Evolutionary conservation across 2,113 vertebrate genomes (phyloP).

Genomic region (Pygoscelis adeliae): DNA sequence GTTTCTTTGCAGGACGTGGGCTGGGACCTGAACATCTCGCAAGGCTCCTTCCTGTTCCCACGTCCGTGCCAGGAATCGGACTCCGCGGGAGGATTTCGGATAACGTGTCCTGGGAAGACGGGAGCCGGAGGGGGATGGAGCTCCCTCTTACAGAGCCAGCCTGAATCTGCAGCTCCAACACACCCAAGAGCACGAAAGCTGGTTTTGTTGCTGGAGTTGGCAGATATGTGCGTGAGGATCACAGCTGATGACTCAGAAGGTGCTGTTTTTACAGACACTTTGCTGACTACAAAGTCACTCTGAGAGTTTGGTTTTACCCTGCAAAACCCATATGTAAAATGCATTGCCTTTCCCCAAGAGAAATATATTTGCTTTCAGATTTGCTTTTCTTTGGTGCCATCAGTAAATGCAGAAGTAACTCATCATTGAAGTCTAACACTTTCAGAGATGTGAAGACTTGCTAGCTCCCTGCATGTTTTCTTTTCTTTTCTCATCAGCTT

Average conservation of each 20-base stretch:
- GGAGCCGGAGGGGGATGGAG: neutral
- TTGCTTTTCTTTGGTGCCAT: neutral
- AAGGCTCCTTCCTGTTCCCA: conserved; percentile 53
- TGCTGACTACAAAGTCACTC: neutral
- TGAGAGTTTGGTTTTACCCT: neutral
- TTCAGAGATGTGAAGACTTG: neutral
- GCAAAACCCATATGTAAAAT: rapidly evolving
- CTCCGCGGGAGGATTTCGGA: neutral
- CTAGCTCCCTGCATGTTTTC: neutral
- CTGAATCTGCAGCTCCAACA: neutral
- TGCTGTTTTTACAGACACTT: neutral
- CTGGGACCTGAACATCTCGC: conserved; percentile 8
- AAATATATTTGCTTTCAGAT: neutral
- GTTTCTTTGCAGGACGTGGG: neutral
- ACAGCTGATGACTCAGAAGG: neutral
- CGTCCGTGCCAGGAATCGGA: neutral
- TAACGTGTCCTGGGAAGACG: neutral
- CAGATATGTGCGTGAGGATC: rapidly evolving
- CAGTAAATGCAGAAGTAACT: neutral
- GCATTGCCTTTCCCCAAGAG: rapidly evolving
- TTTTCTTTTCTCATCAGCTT: neutral
- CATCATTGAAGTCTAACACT: rapidly evolving
- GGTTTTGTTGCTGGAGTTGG: neutral
- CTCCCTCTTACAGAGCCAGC: neutral
- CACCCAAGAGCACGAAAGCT: neutral